phyloP scores from a whole-genome alignment of 2,113 vertebrate genomes.

The Corvus cornix region DNA sequence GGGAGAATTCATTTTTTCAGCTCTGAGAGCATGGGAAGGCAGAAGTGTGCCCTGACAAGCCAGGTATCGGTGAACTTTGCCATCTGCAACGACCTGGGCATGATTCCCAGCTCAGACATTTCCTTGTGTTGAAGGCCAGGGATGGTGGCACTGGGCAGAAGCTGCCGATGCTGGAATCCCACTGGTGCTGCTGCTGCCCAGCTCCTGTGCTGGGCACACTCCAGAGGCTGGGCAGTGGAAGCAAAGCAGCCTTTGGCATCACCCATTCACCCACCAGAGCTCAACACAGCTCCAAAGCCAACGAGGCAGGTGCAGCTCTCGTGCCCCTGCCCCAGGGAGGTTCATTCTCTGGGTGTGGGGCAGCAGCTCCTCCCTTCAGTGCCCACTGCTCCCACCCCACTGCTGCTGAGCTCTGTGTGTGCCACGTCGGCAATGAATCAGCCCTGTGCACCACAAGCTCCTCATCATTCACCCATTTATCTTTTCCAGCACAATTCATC shows the following conservation, averaged over 20 bases:
- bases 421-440: neutral
- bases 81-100: neutral
- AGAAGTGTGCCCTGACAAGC: neutral
- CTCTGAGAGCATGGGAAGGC: neutral
- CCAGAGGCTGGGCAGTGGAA: fast-evolving
- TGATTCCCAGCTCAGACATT: neutral
- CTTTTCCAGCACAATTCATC: neutral
- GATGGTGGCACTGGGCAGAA: neutral
- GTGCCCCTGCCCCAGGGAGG: neutral
- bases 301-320: fast-evolving
- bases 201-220: fast-evolving
- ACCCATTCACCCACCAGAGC: fast-evolving
- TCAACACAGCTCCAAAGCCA: neutral
- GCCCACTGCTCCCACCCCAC: neutral
- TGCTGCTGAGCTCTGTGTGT: neutral
- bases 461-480: neutral
- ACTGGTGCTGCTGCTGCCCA: neutral
- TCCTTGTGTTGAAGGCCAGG: fast-evolving
- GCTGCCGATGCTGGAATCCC: neutral
- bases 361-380: neutral
- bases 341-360: neutral
- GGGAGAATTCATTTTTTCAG: neutral
- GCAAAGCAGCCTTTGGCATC: neutral
- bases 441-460: neutral
- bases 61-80: neutral